A percentile compares a stretch with the other conserved stretches of the same genome.
These are phyloP conservation scores for Coregonus ussuriensis DNA, from an alignment of 2,797 vertebrate species.

Conservation along the genomic window DNA sequence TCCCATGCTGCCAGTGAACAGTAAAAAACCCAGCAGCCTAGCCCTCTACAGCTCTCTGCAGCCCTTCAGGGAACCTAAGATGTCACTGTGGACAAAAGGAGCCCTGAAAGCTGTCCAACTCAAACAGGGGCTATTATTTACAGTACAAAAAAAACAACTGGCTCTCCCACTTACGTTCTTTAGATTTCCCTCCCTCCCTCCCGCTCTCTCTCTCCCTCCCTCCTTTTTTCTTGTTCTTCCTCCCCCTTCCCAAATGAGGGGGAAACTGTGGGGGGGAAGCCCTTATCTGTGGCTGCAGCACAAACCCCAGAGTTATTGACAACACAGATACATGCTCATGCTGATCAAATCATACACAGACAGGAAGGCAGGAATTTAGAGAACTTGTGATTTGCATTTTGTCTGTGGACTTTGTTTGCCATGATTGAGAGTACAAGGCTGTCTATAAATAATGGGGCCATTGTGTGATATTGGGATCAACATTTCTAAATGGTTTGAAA, in stretches of 20 bases:
- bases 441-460: neutral
- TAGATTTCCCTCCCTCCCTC: neutral
- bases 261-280: no score
- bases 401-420: no score
- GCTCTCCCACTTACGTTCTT: neutral
- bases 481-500: no score
- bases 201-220: neutral
- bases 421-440: no score
- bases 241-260: neutral
- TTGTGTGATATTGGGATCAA: no score
- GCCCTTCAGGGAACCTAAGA: conserved; percentile 71
- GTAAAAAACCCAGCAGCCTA: conserved; percentile 53
- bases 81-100: conserved; percentile 60
- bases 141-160: conserved; percentile 70
- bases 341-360: no score
- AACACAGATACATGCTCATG: no score
- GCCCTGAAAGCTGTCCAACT: conserved; percentile 42
- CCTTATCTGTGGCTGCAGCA: no score
- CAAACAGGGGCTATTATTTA: conserved; percentile 78
- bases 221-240: conserved; percentile 16
- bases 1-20: conserved; percentile 67
- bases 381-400: no score
- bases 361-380: no score
- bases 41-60: conserved; percentile 39
- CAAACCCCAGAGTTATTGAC: no score